phyloP scores from a whole-genome alignment of 2,888 invertebrate species.

The Epirrita christyi region DNA sequence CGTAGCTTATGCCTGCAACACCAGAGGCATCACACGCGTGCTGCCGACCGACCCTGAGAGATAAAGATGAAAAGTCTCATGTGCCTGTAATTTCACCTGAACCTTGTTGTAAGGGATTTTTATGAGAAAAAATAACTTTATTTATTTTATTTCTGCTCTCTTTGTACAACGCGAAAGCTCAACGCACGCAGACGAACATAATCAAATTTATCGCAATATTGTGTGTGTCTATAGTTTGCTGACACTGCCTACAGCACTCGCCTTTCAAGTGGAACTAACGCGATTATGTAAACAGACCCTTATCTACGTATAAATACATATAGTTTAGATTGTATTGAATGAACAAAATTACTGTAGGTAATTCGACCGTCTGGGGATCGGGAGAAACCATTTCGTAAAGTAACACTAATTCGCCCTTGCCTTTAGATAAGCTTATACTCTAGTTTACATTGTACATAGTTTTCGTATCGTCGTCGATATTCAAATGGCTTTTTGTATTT shows the following conservation, averaged over 20 bases:
- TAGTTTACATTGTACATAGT: too few species aligned
- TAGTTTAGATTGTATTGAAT: background rate
- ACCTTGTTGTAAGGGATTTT: too few species aligned
- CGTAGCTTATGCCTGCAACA: too few species aligned
- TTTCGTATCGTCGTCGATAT: too few species aligned
- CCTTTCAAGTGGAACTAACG: background rate
- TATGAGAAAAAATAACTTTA: too few species aligned
- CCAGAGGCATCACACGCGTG: too few species aligned
- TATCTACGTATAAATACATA: background rate
- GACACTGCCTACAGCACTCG: background rate
- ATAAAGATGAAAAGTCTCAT: too few species aligned
- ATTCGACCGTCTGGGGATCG: slow-evolving; percentile 9
- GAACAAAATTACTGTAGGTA: slow-evolving; percentile 9
- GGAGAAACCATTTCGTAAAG: slow-evolving; percentile 20
- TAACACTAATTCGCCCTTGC: slow-evolving; percentile 21
- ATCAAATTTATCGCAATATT: background rate
- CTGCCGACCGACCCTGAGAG: too few species aligned
- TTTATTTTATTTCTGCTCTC: too few species aligned
- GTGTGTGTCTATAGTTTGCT: background rate
- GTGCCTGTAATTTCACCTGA: too few species aligned
- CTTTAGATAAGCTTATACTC: slow-evolving; percentile 11
- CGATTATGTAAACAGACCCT: background rate
- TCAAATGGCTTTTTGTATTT: too few species aligned
- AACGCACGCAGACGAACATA: too few species aligned
- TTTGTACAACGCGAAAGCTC: background rate